These are phyloP conservation scores for Paralvinella palmiformis DNA, from an alignment of 1,140 invertebrate genomes.

Conservation along the genomic window DNA sequence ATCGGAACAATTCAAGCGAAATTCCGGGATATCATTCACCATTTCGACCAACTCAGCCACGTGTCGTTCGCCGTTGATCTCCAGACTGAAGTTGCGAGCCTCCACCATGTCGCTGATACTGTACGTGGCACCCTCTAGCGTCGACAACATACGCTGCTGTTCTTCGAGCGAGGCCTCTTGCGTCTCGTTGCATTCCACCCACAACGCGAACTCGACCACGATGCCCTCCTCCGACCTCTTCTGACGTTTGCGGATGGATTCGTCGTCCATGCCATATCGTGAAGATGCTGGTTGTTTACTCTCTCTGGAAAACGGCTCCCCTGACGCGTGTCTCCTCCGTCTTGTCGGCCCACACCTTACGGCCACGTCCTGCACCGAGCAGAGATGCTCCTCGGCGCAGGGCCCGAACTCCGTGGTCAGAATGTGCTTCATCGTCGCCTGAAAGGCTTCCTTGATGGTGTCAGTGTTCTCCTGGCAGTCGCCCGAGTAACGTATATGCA, in stretches of 20 bases:
- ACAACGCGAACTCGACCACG: not conserved
- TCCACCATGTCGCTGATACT: not conserved
- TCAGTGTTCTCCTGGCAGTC: not conserved
- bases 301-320: not conserved
- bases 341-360: not conserved
- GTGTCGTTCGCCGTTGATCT: not conserved
- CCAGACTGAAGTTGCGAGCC: not conserved
- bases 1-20: too few species aligned
- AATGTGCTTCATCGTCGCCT: not conserved
- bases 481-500: not conserved
- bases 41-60: not conserved
- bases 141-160: not conserved
- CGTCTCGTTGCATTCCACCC: not conserved
- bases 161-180: not conserved
- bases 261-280: not conserved
- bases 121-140: not conserved
- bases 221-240: too few species aligned
- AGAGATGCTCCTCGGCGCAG: not conserved
- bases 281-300: too few species aligned
- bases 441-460: constrained; percentile 1
- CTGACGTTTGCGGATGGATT: not conserved
- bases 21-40: too few species aligned
- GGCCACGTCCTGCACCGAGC: not conserved
- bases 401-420: not conserved
- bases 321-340: not conserved